phyloP scores from a whole-genome alignment of 2,113 vertebrate genomes.

The Ondatra zibethicus region DNA sequence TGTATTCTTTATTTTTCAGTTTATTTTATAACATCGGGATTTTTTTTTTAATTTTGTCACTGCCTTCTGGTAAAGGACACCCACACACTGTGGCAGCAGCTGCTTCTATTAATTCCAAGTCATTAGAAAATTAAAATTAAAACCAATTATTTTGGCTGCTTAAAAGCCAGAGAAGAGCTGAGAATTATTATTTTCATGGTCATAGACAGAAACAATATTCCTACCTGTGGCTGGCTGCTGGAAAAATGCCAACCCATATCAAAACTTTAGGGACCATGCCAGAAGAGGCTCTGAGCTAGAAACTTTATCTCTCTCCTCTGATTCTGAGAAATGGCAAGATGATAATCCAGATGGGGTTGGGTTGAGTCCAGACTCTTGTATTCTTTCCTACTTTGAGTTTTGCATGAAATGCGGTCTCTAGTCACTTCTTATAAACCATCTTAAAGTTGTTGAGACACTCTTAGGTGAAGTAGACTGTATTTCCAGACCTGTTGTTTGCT shows the following conservation, averaged over 20 bases:
- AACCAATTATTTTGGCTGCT: slow-evolving; percentile 90
- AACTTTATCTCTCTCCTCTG: background rate
- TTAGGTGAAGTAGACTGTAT: background rate
- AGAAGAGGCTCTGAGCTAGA: background rate
- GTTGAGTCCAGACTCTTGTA: background rate
- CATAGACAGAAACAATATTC: slow-evolving; percentile 88
- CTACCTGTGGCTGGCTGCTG: slow-evolving; percentile 85
- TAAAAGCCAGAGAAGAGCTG: slow-evolving; percentile 86
- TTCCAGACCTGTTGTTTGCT: slow-evolving; percentile 24
- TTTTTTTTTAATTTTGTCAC: slow-evolving; percentile 78
- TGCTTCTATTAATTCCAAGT: slow-evolving; percentile 91
- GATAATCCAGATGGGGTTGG: background rate
- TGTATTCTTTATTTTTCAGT: slow-evolving; percentile 86
- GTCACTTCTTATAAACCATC: background rate
- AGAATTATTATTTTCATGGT: slow-evolving; percentile 92
- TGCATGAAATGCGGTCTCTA: background rate
- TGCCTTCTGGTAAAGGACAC: slow-evolving; percentile 90
- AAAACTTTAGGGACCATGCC: background rate
- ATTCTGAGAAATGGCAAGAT: background rate
- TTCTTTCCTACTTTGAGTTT: background rate
- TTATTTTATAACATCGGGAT: slow-evolving; percentile 56
- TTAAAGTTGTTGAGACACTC: background rate
- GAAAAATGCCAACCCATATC: slow-evolving; percentile 60
- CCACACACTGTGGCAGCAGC: slow-evolving; percentile 89
- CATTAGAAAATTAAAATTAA: slow-evolving; percentile 94